phyloP scores from a whole-genome alignment of 2,888 invertebrate genomes.

The Drosophila neoperkinsi region DNA sequence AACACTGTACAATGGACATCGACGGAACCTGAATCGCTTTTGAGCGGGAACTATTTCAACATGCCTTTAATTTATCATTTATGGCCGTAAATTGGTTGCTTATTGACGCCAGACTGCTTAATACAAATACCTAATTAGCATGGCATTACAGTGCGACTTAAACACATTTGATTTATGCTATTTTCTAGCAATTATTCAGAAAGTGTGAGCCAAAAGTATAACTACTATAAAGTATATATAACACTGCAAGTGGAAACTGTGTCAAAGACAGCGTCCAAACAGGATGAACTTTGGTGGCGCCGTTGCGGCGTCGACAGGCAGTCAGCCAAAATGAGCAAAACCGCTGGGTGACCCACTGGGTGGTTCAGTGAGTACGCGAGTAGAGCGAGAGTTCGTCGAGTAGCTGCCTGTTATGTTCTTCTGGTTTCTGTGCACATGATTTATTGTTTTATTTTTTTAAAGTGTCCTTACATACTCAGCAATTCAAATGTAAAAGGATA shows the following conservation, averaged over 20 bases:
- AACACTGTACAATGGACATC: constrained; percentile 24
- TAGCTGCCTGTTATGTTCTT: constrained; percentile 22
- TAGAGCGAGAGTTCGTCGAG: constrained; percentile 4
- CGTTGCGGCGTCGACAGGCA: constrained; percentile 41
- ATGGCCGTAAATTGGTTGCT: constrained; percentile 3
- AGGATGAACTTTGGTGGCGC: constrained; percentile 60
- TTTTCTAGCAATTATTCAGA: constrained; percentile 65
- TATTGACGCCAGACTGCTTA: constrained; percentile 7
- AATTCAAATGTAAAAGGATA: neutral
- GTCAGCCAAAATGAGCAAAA: constrained; percentile 38
- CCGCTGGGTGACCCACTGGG: constrained; percentile 26
- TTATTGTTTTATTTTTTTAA: constrained; percentile 52
- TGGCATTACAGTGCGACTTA: constrained; percentile 4
- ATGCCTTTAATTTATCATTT: constrained; percentile 43
- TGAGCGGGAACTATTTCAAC: neutral
- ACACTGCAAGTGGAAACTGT: constrained; percentile 60
- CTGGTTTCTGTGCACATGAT: constrained; percentile 63
- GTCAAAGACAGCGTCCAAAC: constrained; percentile 53
- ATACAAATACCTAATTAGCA: constrained; percentile 26
- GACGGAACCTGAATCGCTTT: constrained; percentile 4
- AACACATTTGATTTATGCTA: constrained; percentile 60
- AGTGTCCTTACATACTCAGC: constrained; percentile 22
- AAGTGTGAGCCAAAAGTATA: constrained; percentile 15
- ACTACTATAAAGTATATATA: neutral
- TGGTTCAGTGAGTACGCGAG: constrained; percentile 11